phyloP scores from a whole-genome alignment of 2,888 invertebrate species.

The Drosophila ustulata region DNA sequence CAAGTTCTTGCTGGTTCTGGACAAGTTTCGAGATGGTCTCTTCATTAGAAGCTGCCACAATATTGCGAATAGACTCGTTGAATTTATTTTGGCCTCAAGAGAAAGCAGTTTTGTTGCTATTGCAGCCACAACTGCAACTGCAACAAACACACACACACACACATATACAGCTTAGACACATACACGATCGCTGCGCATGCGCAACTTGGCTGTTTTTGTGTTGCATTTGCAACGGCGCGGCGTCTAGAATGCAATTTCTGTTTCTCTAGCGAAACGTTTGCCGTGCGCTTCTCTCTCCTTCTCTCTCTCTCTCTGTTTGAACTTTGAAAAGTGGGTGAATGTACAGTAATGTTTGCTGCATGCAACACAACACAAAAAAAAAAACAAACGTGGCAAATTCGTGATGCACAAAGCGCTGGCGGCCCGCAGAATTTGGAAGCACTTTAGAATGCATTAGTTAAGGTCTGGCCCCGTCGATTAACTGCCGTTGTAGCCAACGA shows the following conservation, averaged over 20 bases:
- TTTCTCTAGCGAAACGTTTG: constrained; percentile 65
- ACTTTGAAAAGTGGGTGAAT: constrained; percentile 85
- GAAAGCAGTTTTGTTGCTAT: constrained; percentile 77
- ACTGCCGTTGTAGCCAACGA: constrained; percentile 2
- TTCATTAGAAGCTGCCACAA: constrained; percentile 60
- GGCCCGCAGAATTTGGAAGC: constrained; percentile 51
- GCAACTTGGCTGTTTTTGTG: constrained; percentile 59
- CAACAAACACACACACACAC: constrained; percentile 34
- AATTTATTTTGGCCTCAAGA: constrained; percentile 75
- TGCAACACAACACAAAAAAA: constrained; percentile 57
- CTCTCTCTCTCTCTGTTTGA: constrained; percentile 60
- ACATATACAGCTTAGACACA: constrained; percentile 26
- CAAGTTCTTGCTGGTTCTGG: constrained; percentile 49
- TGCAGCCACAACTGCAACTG: constrained; percentile 59
- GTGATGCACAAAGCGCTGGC: constrained; percentile 69
- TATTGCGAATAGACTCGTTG: constrained; percentile 63
- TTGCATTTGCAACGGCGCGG: constrained; percentile 18
- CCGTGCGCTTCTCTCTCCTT: constrained; percentile 44
- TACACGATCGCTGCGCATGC: constrained; percentile 62
- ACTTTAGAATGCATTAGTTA: constrained; percentile 47
- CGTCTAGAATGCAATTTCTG: constrained; percentile 74
- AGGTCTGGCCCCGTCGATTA: constrained; percentile 22
- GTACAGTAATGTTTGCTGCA: constrained; percentile 84
- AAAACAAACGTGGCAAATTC: constrained; percentile 67
- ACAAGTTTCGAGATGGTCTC: constrained; percentile 43